Percentiles rank a stretch among this genome's conserved stretches.
These are phyloP conservation scores for Micrastur ruficollis DNA, from an alignment of 2,797 vertebrate species.

Conservation along the genomic window DNA sequence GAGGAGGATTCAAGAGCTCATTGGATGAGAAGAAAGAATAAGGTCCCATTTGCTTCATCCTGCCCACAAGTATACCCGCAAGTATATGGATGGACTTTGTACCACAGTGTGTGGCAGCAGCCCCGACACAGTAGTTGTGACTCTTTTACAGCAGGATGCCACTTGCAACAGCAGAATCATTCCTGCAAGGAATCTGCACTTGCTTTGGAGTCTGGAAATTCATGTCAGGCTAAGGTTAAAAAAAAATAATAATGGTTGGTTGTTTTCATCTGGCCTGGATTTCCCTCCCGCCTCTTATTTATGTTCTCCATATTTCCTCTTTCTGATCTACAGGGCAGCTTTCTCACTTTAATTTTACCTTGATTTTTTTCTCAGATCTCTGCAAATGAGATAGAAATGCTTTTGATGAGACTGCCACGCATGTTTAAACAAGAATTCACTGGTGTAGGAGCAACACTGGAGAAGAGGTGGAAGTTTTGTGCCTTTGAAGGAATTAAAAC, in stretches of 20 bases:
- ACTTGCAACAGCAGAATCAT: neutral
- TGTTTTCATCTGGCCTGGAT: neutral
- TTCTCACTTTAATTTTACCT: constrained; percentile 16
- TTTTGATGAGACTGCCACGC: constrained; percentile 87
- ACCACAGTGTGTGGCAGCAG: neutral
- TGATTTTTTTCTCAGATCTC: constrained; percentile 82
- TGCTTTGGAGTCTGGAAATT: neutral
- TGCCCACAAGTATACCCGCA: neutral
- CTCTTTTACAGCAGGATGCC: neutral
- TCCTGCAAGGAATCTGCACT: neutral
- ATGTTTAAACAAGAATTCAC: constrained; percentile 97
- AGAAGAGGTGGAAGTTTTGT: constrained; percentile 97
- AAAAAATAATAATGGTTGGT: neutral
- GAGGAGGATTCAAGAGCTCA: neutral
- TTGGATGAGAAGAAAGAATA: neutral
- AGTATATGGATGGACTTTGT: neutral
- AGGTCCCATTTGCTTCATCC: neutral
- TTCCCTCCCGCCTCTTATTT: fast-evolving
- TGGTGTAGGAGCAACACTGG: constrained; percentile 92
- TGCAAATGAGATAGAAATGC: constrained; percentile 88
- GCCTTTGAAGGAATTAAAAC: constrained; percentile 92
- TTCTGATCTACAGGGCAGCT: neutral
- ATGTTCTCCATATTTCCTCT: neutral
- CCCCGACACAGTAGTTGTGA: neutral
- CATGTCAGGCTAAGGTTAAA: neutral